Percentiles rank a stretch among this genome's conserved stretches.
These are phyloP conservation scores for Bursaphelenchus okinawaensis DNA, from an alignment of 2,888 invertebrate genomes.

Conservation along the genomic window DNA sequence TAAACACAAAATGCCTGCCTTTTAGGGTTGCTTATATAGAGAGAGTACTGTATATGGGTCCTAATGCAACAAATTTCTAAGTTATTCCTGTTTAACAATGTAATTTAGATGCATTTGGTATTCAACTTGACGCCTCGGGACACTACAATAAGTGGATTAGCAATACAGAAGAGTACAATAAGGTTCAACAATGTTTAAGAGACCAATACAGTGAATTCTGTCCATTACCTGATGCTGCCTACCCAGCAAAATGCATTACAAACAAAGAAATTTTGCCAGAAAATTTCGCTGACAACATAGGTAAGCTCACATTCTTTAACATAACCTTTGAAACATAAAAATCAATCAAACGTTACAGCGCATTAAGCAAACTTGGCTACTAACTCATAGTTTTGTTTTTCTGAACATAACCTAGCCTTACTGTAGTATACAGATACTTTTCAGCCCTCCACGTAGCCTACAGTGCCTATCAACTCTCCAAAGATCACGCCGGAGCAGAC, in stretches of 20 bases:
- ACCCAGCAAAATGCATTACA: conserved; percentile 51
- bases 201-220: conserved; percentile 14
- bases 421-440: too few species aligned
- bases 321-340: too few species aligned
- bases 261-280: conserved; percentile 59
- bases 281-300: conserved; percentile 65
- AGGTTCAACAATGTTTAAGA: background rate
- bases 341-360: too few species aligned
- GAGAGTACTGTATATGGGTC: too few species aligned
- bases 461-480: conserved; percentile 41
- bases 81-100: too few species aligned
- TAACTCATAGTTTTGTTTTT: too few species aligned
- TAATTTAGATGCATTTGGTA: background rate
- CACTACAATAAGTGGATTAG: background rate
- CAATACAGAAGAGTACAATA: background rate
- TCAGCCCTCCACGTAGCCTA: conserved; percentile 38
- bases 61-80: too few species aligned
- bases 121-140: background rate
- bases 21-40: too few species aligned
- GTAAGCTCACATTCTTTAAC: too few species aligned
- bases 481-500: conserved; percentile 40
- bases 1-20: too few species aligned
- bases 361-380: too few species aligned
- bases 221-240: conserved; percentile 5
- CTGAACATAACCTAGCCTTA: too few species aligned